These are phyloP conservation scores for Nebria salina DNA, from an alignment of 2,888 invertebrate species.

Conservation along the genomic window DNA sequence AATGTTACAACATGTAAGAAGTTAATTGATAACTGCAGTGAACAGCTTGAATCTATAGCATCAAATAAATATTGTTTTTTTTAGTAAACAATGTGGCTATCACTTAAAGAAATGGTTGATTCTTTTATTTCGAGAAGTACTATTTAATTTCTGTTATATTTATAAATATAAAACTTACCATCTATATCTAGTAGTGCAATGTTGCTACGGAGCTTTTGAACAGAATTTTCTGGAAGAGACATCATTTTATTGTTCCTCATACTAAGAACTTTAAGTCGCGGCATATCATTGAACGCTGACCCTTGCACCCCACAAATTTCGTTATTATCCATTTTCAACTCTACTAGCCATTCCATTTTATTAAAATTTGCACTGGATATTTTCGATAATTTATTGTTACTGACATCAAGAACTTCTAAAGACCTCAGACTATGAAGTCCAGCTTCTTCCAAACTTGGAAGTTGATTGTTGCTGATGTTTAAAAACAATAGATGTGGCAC, in stretches of 20 bases:
- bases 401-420: constrained; percentile 86
- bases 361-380: constrained; percentile 74
- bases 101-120: too few species aligned
- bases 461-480: constrained; percentile 84
- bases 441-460: constrained; percentile 77
- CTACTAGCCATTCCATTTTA: constrained; percentile 86
- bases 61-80: not conserved
- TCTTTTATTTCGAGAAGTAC: too few species aligned
- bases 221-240: constrained; percentile 76
- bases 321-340: constrained; percentile 86
- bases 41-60: not conserved
- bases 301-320: constrained; percentile 82
- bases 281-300: constrained; percentile 85
- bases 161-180: constrained; percentile 66
- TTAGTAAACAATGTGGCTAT: too few species aligned
- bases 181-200: constrained; percentile 86
- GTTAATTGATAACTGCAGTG: not conserved
- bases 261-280: constrained; percentile 81
- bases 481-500: constrained; percentile 82
- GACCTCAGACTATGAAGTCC: constrained; percentile 79
- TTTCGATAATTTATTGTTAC: constrained; percentile 78
- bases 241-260: constrained; percentile 80
- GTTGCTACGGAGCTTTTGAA: constrained; percentile 80
- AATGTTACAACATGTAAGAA: too few species aligned
- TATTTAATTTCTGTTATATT: not conserved